phyloP scores from a whole-genome alignment of 2,797 vertebrate species.

The Intellagama lesueurii region DNA sequence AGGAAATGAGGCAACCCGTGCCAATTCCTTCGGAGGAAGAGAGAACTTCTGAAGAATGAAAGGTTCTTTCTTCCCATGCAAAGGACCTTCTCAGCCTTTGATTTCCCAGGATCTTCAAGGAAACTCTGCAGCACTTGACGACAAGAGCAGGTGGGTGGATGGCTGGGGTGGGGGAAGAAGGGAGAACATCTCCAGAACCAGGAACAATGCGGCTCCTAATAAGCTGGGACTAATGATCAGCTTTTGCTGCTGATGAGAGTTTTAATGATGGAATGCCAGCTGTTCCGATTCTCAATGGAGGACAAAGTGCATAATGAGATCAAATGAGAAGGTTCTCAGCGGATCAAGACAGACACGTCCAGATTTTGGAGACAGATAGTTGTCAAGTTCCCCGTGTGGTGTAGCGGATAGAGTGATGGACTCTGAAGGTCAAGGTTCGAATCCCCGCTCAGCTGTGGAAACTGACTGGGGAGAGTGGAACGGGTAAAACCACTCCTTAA shows the following conservation, averaged over 20 bases:
- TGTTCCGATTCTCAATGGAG: conserved; percentile 50
- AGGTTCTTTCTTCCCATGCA: conserved; percentile 26
- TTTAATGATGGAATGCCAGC: conserved; percentile 59
- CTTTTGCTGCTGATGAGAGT: conserved; percentile 50
- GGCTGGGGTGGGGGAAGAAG: not conserved
- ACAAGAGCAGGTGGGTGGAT: not conserved
- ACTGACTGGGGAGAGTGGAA: too few species aligned
- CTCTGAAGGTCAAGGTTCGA: too few species aligned
- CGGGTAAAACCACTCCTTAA: too few species aligned
- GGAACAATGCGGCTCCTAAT: conserved; percentile 48
- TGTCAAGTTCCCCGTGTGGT: too few species aligned
- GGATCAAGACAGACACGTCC: too few species aligned
- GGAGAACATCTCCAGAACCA: conserved; percentile 14
- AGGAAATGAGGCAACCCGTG: conserved; percentile 50
- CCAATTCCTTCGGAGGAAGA: rapidly evolving
- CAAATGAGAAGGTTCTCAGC: not conserved
- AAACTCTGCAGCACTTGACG: conserved; percentile 56
- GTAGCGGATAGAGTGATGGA: too few species aligned
- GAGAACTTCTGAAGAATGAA: conserved; percentile 14
- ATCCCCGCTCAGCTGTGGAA: too few species aligned
- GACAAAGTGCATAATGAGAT: not conserved
- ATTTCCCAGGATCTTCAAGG: conserved; percentile 60
- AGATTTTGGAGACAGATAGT: too few species aligned
- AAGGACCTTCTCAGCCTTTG: conserved; percentile 60
- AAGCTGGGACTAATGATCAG: conserved; percentile 61